phyloP scores from a whole-genome alignment of 2,888 invertebrate species.

The Pocota personata region DNA sequence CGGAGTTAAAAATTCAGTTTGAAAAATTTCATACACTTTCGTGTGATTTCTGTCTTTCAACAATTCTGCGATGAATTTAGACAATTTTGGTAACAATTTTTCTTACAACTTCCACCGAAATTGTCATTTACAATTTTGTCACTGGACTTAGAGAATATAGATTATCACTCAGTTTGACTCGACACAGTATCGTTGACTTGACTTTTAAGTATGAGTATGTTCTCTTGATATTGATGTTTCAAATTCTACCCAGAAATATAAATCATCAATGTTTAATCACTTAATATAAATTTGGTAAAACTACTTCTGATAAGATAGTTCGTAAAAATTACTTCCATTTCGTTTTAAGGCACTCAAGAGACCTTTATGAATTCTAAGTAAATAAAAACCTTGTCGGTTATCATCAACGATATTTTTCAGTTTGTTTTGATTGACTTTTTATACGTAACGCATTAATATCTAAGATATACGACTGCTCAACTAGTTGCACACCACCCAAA shows the following conservation, averaged over 20 bases:
- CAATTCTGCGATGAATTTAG: no score
- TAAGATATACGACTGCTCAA: not conserved
- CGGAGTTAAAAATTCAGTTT: no score
- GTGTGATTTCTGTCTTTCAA: no score
- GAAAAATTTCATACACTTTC: no score
- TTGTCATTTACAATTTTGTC: no score
- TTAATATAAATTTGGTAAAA: not conserved
- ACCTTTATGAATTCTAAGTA: not conserved
- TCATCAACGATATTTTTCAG: not conserved
- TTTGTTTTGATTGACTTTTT: constrained; percentile 11
- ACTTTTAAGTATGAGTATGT: no score
- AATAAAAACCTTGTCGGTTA: constrained; percentile 20
- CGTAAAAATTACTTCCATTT: not conserved
- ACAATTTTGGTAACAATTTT: no score
- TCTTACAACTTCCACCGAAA: no score
- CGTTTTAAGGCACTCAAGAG: not conserved
- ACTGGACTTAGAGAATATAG: no score
- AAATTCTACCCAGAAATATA: not conserved
- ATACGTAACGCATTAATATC: not conserved
- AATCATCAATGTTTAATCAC: not conserved
- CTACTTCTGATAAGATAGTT: constrained; percentile 12
- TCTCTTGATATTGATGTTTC: not conserved
- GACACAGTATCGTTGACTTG: no score
- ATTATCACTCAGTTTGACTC: no score
- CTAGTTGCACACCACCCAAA: no score